These are phyloP conservation scores for Drosophila yakuba DNA, from an alignment of 1,140 invertebrate genomes.

Conservation along the genomic window DNA sequence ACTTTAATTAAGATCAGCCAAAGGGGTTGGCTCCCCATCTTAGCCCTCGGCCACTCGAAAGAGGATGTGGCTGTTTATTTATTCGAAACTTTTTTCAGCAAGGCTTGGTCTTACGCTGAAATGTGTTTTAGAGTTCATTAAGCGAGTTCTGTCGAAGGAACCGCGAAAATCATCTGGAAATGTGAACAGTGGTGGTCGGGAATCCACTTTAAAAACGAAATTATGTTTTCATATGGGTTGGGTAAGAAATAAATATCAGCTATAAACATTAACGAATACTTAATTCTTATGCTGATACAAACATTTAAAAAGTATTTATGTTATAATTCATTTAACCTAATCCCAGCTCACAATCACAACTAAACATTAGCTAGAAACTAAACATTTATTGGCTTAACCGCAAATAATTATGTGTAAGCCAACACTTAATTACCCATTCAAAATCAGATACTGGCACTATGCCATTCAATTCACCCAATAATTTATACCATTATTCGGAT, in stretches of 20 bases:
- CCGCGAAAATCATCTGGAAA: conserved; percentile 25
- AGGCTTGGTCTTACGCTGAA: conserved; percentile 30
- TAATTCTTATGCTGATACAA: too few species aligned
- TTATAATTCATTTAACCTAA: not conserved
- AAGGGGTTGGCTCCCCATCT: conserved; percentile 32
- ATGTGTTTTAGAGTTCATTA: conserved; percentile 64
- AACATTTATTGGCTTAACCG: not conserved
- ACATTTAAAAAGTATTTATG: too few species aligned
- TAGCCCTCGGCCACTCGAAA: conserved; percentile 52
- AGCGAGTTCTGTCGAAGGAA: conserved; percentile 33
- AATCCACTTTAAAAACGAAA: too few species aligned
- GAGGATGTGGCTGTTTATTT: conserved; percentile 74
- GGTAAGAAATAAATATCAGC: too few species aligned
- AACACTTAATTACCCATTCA: conserved; percentile 17
- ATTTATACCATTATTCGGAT: not conserved
- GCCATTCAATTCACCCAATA: conserved; percentile 7
- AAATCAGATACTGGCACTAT: conserved; percentile 6
- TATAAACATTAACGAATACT: too few species aligned
- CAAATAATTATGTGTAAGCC: not conserved
- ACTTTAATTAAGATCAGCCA: conserved; percentile 61
- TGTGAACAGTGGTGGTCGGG: not conserved
- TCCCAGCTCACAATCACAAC: not conserved
- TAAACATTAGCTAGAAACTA: not conserved
- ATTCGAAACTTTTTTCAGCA: conserved; percentile 33
- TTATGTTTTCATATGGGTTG: too few species aligned